phyloP scores from a whole-genome alignment of 2,113 vertebrate species.

The human (Homo sapiens) region DNA sequence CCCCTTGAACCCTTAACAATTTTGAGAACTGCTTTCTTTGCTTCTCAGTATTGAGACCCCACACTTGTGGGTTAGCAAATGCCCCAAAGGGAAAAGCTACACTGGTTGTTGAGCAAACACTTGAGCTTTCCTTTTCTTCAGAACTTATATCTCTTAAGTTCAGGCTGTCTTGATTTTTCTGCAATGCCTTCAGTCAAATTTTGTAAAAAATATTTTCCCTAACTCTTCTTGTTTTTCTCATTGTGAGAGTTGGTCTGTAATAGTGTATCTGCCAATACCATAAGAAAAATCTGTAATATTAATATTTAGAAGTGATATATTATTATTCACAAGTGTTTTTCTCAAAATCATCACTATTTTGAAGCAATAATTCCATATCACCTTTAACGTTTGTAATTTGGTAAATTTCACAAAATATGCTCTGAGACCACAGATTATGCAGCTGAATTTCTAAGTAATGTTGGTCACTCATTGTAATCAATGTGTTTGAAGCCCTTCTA shows the following conservation, averaged over 20 bases:
- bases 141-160: neutral
- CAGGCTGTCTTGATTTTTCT: neutral
- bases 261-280: neutral
- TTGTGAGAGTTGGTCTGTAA: neutral
- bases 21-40: neutral
- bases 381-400: neutral
- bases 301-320: neutral
- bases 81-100: neutral
- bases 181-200: neutral
- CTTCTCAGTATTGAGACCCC: neutral
- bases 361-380: neutral
- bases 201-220: neutral
- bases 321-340: neutral
- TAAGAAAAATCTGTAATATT: neutral
- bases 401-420: neutral
- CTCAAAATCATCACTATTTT: neutral
- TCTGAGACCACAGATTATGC: neutral
- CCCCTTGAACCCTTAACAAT: fast-evolving
- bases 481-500: neutral
- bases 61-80: neutral
- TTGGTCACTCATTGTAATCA: neutral
- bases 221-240: neutral
- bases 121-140: neutral
- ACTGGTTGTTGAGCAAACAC: neutral
- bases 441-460: neutral